A percentile compares a stretch with the other conserved stretches of the same genome.
These are phyloP conservation scores for Zaprionus davidi DNA, from an alignment of 1,140 invertebrate species.

Conservation along the genomic window DNA sequence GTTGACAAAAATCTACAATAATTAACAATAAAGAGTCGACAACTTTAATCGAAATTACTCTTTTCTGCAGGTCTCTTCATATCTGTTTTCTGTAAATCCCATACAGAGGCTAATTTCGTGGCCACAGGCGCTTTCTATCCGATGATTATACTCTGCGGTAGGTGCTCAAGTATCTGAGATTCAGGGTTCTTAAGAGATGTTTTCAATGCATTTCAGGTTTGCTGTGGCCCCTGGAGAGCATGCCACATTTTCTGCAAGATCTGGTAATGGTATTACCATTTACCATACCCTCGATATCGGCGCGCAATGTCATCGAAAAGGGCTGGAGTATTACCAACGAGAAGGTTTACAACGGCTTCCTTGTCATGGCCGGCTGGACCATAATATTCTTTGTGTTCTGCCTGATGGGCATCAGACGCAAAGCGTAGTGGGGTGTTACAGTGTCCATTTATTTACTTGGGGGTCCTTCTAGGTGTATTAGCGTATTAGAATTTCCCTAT, in stretches of 20 bases:
- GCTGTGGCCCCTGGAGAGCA: constrained; percentile 95
- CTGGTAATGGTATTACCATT: constrained; percentile 88
- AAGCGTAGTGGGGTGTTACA: constrained; percentile 63
- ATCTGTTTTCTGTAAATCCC: constrained; percentile 90
- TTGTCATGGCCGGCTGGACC: constrained; percentile 87
- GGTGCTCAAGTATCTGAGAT: constrained; percentile 61
- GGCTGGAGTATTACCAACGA: constrained; percentile 86
- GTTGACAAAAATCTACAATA: too few relatives aligned
- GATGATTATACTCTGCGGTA: constrained; percentile 92
- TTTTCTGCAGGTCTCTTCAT: constrained; percentile 87
- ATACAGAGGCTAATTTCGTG: constrained; percentile 92
- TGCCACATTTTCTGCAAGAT: constrained; percentile 86
- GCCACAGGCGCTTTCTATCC: constrained; percentile 95
- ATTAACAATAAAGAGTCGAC: neutral
- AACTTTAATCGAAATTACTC: neutral
- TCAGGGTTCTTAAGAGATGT: neutral
- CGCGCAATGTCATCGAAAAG: constrained; percentile 88
- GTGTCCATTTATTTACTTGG: constrained; percentile 28
- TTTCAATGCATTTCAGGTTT: constrained; percentile 87
- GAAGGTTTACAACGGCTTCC: constrained; percentile 86
- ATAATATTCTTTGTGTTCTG: constrained; percentile 83
- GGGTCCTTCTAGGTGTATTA: constrained; percentile 51
- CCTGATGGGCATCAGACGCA: constrained; percentile 84
- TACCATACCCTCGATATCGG: constrained; percentile 87
- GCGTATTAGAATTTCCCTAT: constrained; percentile 69